phyloP scores from a whole-genome alignment of 2,113 vertebrate species.

The Poeciliopsis turrubarensis region DNA sequence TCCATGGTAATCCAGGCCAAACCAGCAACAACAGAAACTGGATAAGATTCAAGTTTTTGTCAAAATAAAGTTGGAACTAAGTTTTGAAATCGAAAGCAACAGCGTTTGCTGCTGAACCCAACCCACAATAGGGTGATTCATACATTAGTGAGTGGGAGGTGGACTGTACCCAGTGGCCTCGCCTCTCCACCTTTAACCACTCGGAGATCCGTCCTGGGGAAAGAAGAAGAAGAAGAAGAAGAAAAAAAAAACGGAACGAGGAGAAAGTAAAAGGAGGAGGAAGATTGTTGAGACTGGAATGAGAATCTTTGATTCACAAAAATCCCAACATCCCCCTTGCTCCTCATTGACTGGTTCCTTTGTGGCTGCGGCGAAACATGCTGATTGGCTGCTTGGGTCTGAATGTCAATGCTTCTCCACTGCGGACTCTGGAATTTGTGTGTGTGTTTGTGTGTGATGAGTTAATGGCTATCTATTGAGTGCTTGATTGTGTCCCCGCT shows the following conservation, averaged over 20 bases:
- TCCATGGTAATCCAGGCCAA: neutral
- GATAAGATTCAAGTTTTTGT: constrained; percentile 18
- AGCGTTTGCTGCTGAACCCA: constrained; percentile 20
- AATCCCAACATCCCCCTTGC: constrained; percentile 60
- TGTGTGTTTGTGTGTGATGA: constrained; percentile 50
- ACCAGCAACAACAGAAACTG: neutral
- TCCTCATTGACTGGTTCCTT: constrained; percentile 66
- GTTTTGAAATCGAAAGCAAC: constrained; percentile 10
- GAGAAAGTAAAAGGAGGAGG: constrained; percentile 9
- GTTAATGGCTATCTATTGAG: constrained; percentile 72
- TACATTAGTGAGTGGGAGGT: constrained; percentile 51
- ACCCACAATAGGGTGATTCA: constrained; percentile 62
- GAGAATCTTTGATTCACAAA: constrained; percentile 64
- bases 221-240: too few species aligned
- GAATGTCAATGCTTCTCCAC: constrained; percentile 66
- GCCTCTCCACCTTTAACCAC: constrained; percentile 46
- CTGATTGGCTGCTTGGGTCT: constrained; percentile 58
- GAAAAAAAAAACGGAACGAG: neutral
- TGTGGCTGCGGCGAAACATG: constrained; percentile 34
- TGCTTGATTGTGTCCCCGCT: constrained; percentile 67
- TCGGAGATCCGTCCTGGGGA: constrained; percentile 51
- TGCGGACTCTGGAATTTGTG: constrained; percentile 60
- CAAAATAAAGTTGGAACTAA: constrained; percentile 34
- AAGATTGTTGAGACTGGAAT: constrained; percentile 60
- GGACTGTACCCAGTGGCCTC: constrained; percentile 42